Evolutionary conservation across 2,113 vertebrate genomes (phyloP), one percentile per base, ranked within the genome.

Genomic region (Chlamydotis undulata): DNA sequence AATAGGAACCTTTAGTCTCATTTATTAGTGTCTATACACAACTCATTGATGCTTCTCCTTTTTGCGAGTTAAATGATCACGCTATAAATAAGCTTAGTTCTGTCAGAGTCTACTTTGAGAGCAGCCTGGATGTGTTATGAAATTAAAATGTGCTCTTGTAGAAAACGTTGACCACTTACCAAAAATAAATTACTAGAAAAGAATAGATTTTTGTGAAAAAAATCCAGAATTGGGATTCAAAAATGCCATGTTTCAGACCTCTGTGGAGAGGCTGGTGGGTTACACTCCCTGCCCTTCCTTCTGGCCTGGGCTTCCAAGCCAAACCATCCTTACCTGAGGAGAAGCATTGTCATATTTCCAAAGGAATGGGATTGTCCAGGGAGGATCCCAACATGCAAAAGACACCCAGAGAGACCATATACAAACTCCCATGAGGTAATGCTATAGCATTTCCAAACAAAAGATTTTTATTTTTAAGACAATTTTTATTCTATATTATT

Each of bases 1-100:
- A 94, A 87, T 53, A 50, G 41, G 43, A 83, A 61, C 83, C 64
- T 83, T 55, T 45, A 60, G 70, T 61, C 86, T 89, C 80, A 49
- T 94, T 88, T 90, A 57, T 92, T 95, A 85, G 89, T 73, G 93
- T 61, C 76, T 84, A 29, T 33, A 59, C 33, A 73, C 71, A 87
- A 64, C 59, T 77, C 71, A 75, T 39, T 81, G 78, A 80, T 81
- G 87, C 64, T 26, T 90, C 39, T 83, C 60, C 39, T 95, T 93
- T 89, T 71, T 65, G 37, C 28, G 43, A 93, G 55, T 83, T 92
- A 90, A 88, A 79, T 43, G 55, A 43, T 81, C 59, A 60, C 68
- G 90, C 60, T 90, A 67, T 83, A 84, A 94, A 83, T 88, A 92
- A 88, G 79, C 61, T 68, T 39, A 53, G 3, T 43, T 86, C 71